A percentile compares a stretch with the other conserved stretches of the same genome.
These are phyloP conservation scores for Rhagium mordax DNA, from an alignment of 2,888 invertebrate genomes.

Conservation along the genomic window DNA sequence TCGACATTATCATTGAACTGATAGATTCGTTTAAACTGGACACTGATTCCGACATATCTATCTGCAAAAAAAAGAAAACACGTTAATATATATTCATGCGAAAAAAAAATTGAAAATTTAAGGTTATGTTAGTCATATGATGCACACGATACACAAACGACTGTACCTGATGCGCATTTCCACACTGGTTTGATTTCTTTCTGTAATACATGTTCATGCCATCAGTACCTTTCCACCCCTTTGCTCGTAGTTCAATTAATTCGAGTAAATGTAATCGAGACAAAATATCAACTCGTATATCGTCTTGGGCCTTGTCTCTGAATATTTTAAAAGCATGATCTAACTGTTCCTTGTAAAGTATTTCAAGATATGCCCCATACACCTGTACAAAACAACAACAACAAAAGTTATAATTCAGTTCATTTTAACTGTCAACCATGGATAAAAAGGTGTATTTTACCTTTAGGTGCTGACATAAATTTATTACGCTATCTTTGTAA, in stretches of 20 bases:
- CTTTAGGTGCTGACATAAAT: conserved; percentile 86
- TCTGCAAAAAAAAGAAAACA: conserved; percentile 51
- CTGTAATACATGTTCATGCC: conserved; percentile 89
- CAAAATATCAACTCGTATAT: conserved; percentile 88
- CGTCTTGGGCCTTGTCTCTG: conserved; percentile 91
- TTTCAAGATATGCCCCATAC: conserved; percentile 86
- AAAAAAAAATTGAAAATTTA: not conserved
- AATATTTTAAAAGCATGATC: conserved; percentile 90
- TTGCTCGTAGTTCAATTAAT: conserved; percentile 93
- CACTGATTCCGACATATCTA: conserved; percentile 64
- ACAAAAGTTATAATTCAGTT: not conserved
- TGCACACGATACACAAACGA: not conserved
- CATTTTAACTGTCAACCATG: too few relatives aligned
- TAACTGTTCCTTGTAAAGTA: conserved; percentile 87
- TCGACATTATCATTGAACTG: conserved; percentile 71
- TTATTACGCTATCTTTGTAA: conserved; percentile 80
- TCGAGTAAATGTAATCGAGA: conserved; percentile 92
- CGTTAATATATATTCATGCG: not conserved
- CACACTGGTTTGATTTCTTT: conserved; percentile 70
- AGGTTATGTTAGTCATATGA: not conserved
- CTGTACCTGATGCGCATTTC: conserved; percentile 60
- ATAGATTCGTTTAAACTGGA: conserved; percentile 71
- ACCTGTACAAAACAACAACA: conserved; percentile 59
- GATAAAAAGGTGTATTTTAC: conserved; percentile 67
- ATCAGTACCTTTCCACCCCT: conserved; percentile 90